These are phyloP conservation scores for Harmothoe impar DNA, from an alignment of 2,888 invertebrate species.

Conservation along the genomic window DNA sequence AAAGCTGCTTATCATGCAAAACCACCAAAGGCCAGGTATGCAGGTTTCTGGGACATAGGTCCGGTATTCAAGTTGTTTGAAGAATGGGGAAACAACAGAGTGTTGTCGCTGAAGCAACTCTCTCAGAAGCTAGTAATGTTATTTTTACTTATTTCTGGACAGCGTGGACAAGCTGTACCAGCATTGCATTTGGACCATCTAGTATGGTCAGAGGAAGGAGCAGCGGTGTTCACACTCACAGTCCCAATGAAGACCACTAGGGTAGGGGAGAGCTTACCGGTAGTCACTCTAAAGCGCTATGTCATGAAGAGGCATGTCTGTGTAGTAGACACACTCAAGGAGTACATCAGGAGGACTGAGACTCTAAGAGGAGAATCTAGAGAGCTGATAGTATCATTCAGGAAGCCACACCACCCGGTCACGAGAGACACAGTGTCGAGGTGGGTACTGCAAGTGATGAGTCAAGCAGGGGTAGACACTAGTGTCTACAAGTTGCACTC, in stretches of 20 bases:
- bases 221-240: background rate
- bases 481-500: background rate
- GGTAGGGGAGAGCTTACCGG: background rate
- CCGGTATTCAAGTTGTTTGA: background rate
- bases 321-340: background rate
- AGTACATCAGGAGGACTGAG: background rate
- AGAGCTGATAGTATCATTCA: background rate
- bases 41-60: background rate
- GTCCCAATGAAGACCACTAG: background rate
- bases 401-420: background rate
- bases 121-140: background rate
- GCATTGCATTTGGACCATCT: background rate
- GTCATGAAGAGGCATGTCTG: background rate
- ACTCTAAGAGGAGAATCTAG: background rate
- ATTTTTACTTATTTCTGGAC: background rate
- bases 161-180: background rate
- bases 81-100: background rate
- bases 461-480: background rate
- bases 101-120: background rate
- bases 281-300: background rate
- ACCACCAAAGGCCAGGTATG: background rate
- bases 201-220: background rate
- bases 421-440: background rate
- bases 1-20: background rate
- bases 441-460: background rate